Conservation (phyloP, 1,140 invertebrate species). For the Polyergus mexicanus region DNA sequence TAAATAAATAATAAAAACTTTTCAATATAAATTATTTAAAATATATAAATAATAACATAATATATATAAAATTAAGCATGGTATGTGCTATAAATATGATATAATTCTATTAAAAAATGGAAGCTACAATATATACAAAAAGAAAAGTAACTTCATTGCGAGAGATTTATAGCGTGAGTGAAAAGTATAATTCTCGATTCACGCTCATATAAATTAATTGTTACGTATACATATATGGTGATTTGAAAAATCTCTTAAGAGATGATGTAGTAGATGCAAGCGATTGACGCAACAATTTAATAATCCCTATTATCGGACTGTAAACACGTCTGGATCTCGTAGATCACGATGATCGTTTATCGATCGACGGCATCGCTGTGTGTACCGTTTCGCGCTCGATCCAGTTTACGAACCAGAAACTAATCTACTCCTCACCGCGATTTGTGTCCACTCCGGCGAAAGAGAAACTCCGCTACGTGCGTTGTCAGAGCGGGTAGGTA, state of each 20-base stretch:
- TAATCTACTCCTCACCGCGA: slow-evolving; percentile 67
- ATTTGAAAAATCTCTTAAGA: background rate
- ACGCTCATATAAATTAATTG: background rate
- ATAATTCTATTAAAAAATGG: background rate
- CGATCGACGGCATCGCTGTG: slow-evolving; percentile 37
- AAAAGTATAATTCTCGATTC: background rate
- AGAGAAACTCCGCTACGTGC: slow-evolving; percentile 82
- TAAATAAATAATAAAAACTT: background rate
- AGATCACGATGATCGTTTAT: slow-evolving; percentile 11
- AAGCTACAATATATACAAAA: background rate
- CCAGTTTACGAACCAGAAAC: slow-evolving; percentile 82
- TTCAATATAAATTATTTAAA: background rate
- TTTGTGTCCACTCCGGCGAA: slow-evolving; percentile 76
- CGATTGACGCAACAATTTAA: slow-evolving; percentile 27
- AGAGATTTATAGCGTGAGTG: background rate
- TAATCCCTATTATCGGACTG: background rate
- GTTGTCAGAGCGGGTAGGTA: slow-evolving; percentile 36
- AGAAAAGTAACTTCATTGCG: background rate
- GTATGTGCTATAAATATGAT: background rate
- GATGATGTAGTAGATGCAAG: background rate
- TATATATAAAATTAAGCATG: too few relatives aligned
- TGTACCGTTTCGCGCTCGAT: slow-evolving; percentile 79
- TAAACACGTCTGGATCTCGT: slow-evolving; percentile 8
- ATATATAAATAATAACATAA: background rate
- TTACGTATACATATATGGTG: background rate